Percentiles rank a stretch among this genome's conserved stretches.
Conservation (phyloP, 2,888 invertebrate genomes). For the Baccha elongata region DNA sequence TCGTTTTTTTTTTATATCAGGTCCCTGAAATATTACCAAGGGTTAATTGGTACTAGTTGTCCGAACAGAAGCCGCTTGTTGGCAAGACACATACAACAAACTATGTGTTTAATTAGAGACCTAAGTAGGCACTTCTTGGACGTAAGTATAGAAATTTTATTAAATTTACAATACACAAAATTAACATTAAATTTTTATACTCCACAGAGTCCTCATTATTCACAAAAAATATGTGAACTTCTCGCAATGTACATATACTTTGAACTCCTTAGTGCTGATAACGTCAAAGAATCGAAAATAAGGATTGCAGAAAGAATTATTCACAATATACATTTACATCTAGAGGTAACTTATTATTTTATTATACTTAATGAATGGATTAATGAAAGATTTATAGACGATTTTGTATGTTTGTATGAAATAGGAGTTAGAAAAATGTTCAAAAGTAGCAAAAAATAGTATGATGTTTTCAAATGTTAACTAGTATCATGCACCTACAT, state of each 20-base stretch:
- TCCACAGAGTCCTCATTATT: constrained; percentile 23
- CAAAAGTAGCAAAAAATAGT: too few species aligned
- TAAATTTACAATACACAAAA: background rate
- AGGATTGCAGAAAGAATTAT: constrained; percentile 54
- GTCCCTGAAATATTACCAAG: constrained; percentile 11
- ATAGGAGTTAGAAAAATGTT: too few species aligned
- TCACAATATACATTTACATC: constrained; percentile 39
- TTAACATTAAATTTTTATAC: background rate
- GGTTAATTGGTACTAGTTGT: background rate
- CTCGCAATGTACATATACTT: constrained; percentile 42
- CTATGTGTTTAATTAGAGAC: constrained; percentile 22
- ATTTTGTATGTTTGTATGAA: too few species aligned
- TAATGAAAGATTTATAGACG: too few species aligned
- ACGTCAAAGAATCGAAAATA: constrained; percentile 29
- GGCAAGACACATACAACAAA: constrained; percentile 7
- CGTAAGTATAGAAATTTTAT: constrained; percentile 18
- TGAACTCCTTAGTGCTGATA: constrained; percentile 37
- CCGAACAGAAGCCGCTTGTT: constrained; percentile 37
- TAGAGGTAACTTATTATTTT: constrained; percentile 14
- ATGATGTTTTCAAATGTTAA: too few species aligned
- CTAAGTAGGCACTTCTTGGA: constrained; percentile 10
- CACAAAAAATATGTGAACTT: constrained; percentile 50
- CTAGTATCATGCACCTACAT: too few species aligned
- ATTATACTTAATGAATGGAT: too few species aligned
- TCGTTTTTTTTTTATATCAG: background rate